Base-by-base conservation (phyloP, 64 coral and sea anemone genomes). In the Montipora foliosa region DNA sequence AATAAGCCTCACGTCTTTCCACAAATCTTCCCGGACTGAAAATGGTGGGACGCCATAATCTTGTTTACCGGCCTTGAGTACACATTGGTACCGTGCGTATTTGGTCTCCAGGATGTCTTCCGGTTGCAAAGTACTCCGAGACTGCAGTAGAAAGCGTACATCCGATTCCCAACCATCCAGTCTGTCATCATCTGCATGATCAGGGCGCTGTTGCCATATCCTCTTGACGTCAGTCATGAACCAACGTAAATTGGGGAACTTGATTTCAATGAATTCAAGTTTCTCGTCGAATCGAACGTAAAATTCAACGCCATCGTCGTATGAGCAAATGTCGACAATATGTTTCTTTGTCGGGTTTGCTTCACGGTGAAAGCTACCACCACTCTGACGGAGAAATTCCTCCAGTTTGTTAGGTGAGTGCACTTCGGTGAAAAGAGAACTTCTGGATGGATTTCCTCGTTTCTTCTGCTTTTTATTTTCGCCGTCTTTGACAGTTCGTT, bases 231-330 rank as follows among this genome's bases (percentile, higher is more conserved):
- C 96, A 25, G 88, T 80, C 47, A 98, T 52, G 57, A 81, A 90
- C 96, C 96, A 98, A 13, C 96, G 94, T 16, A 98, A 87, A 51
- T 95, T 86, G 1, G 96, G 79, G 71, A 95, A 95, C 46, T 78
- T 85, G 3, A 98, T 48, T n/a, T 92, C 96, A 44, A 61, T 53
- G 77, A 98, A 93, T n/a, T 70, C 47, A 0, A 98, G 49, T 1
- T 53, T 74, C 21, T 60, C 52, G 8, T 95, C 96, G 81, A 98
- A 93, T n/a, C 9, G 79, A 15, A 98, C 94, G 50, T 79, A 53
- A 71, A 98, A 88, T 74, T 95, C 94, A 6, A 79, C 29, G 13
- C 50, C 68, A 24, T 86, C 49, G 16, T 48, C 17, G 44, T 58
- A 15, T 73, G 73, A 15, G 62, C 64, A 79, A 48, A 89, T 84